Conservation (phyloP, 1,140 invertebrate genomes). For the Drosophila novamexicana region DNA sequence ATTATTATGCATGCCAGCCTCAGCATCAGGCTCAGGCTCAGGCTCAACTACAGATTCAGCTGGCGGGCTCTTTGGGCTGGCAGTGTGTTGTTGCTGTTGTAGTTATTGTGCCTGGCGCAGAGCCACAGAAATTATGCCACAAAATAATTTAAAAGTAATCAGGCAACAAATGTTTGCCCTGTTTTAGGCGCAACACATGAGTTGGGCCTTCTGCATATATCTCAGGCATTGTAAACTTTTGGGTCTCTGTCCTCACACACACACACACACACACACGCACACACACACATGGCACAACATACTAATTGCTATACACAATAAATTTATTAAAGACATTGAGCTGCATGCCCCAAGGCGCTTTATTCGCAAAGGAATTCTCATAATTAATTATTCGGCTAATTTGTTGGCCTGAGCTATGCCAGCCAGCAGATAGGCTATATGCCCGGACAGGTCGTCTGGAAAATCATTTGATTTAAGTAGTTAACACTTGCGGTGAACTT, state of each 20-base stretch:
- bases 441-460: not conserved
- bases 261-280: conserved; percentile 25
- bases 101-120: conserved; percentile 35
- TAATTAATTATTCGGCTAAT: conserved; percentile 77
- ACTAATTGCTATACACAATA: conserved; percentile 76
- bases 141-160: conserved; percentile 85
- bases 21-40: conserved; percentile 23
- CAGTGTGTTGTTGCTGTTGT: conserved; percentile 22
- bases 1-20: conserved; percentile 71
- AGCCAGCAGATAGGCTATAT: not conserved
- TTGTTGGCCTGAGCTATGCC: conserved; percentile 42
- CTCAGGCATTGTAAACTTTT: conserved; percentile 41
- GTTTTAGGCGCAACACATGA: conserved; percentile 62
- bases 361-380: conserved; percentile 56
- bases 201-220: conserved; percentile 18
- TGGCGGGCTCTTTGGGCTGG: conserved; percentile 24
- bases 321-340: conserved; percentile 73
- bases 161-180: conserved; percentile 80
- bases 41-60: conserved; percentile 38
- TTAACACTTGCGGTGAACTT: conserved; percentile 9
- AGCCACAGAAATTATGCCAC: conserved; percentile 76
- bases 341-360: conserved; percentile 10
- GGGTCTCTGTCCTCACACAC: conserved; percentile 16
- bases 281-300: conserved; percentile 27
- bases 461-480: conserved; percentile 7